Base-by-base conservation (phyloP, 2,113 vertebrate species). In the Prunella fulvescens region DNA sequence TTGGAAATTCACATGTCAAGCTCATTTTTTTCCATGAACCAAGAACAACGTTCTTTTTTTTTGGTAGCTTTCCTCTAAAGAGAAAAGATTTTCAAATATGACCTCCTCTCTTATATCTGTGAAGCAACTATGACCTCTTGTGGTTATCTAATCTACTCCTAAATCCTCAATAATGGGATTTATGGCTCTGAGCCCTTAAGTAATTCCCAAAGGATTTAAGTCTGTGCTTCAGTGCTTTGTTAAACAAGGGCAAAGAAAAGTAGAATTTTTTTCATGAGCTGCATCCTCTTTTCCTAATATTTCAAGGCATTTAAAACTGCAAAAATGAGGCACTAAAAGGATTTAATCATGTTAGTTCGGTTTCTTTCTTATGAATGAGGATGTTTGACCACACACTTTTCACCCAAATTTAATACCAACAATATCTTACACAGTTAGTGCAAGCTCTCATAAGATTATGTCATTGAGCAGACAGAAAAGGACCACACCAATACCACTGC, bases 151-250 rank as follows among this genome's bases (percentile, higher is more conserved):
- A 94, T 82, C 88, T 81, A 50, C 33, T 91, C 40, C 40, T 81
- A 95, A 90, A 87, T 93, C 81, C 83, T 69, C n/a, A 91, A 11
- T 94, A 92, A 92, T 60, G 65, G 64, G 64, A 95, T 95, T 94
- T 93, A 86, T 19, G 19, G 51, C 56, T 78, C 51, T 71, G 51
- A 96, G 56, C 39, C 37, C 31, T 50, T 54, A 53, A 69, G 67
- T 65, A 77, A 79, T 83, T 80, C 79, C 39, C 35, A 90, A 72
- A 73, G 58, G 84, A 87, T 83, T 70, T 67, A 77, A 81, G 47
- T 73, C 62, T 62, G 15, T 62, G 64, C 29, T 92, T 54, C 31
- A 73, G 11, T 53, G 45, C 53, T 81, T 96, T 81, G 61, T 87
- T 89, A 89, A 91, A 80, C 9, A 31, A 53, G 50, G 33, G n/a